Evolutionary conservation across 2,888 invertebrate genomes (phyloP).

Genomic region (Therioaphis trifolii): DNA sequence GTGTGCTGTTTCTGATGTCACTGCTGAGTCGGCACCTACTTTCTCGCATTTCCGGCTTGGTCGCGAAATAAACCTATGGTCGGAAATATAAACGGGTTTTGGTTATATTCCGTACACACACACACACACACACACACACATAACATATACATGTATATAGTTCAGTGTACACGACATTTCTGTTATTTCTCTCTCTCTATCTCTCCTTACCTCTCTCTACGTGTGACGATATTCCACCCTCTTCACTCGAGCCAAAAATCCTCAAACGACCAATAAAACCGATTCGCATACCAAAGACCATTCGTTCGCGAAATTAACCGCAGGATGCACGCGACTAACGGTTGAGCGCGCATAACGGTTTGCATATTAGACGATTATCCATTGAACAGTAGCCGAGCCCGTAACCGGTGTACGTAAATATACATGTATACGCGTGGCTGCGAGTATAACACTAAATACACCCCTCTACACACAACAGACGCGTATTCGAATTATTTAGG

Average conservation of each 20-base stretch:
- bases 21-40: slow-evolving; percentile 38
- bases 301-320: slow-evolving; percentile 58
- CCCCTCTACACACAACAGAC: background rate
- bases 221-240: slow-evolving; percentile 14
- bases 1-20: slow-evolving; percentile 10
- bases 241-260: background rate
- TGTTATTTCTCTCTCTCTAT: background rate
- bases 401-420: background rate
- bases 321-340: slow-evolving; percentile 11
- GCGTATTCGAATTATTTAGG: background rate
- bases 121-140: too few relatives aligned
- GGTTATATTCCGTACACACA: background rate
- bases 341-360: slow-evolving; percentile 32
- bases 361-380: slow-evolving; percentile 40
- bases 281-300: slow-evolving; percentile 37
- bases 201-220: background rate
- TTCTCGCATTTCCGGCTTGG: background rate
- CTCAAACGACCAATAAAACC: slow-evolving; percentile 55
- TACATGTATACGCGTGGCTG: background rate
- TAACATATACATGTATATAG: background rate
- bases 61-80: slow-evolving; percentile 19
- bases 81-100: slow-evolving; percentile 27
- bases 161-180: background rate
- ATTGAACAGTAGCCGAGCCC: background rate
- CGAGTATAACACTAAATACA: too few relatives aligned